These are phyloP conservation scores for Labeo calbasu DNA, from an alignment of 2,797 vertebrate species.

Conservation along the genomic window DNA sequence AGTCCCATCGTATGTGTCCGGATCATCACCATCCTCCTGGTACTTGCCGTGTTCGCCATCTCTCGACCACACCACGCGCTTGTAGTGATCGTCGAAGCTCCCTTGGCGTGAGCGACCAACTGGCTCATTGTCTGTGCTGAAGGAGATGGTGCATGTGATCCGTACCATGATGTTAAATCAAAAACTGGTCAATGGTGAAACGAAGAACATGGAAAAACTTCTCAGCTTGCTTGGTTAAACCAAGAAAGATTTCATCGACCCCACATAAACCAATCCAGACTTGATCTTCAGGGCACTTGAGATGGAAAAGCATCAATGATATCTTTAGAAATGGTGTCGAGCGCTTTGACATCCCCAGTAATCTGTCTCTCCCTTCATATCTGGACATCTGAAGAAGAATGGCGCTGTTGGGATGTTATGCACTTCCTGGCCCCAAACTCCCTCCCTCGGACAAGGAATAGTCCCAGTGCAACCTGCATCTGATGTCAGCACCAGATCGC, in stretches of 20 bases:
- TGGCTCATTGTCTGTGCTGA: conserved; percentile 85
- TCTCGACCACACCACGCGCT: conserved; percentile 63
- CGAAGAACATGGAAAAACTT: neutral
- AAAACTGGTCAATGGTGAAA: neutral
- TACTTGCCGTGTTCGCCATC: conserved; percentile 68
- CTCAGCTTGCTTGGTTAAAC: neutral
- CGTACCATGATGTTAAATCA: conserved; percentile 65
- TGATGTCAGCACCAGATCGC: conserved; percentile 58
- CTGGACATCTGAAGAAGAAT: conserved; percentile 38
- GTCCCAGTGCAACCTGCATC: conserved; percentile 53
- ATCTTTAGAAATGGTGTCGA: conserved; percentile 4
- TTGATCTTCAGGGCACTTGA: neutral
- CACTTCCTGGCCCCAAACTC: conserved; percentile 37
- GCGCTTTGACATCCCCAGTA: neutral
- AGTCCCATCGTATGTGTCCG: conserved; percentile 66
- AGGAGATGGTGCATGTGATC: conserved; percentile 95
- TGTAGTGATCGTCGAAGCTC: conserved; percentile 79
- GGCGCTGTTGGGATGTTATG: conserved; percentile 26
- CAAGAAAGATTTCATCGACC: neutral
- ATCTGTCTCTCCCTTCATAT: neutral
- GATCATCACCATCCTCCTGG: conserved; percentile 67
- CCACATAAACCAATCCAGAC: neutral
- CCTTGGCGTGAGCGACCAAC: conserved; percentile 63
- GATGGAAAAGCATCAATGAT: neutral
- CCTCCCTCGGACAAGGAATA: conserved; percentile 44